These are phyloP conservation scores for Phyllotis vaccarum DNA, from an alignment of 2,797 vertebrate genomes.

Conservation along the genomic window DNA sequence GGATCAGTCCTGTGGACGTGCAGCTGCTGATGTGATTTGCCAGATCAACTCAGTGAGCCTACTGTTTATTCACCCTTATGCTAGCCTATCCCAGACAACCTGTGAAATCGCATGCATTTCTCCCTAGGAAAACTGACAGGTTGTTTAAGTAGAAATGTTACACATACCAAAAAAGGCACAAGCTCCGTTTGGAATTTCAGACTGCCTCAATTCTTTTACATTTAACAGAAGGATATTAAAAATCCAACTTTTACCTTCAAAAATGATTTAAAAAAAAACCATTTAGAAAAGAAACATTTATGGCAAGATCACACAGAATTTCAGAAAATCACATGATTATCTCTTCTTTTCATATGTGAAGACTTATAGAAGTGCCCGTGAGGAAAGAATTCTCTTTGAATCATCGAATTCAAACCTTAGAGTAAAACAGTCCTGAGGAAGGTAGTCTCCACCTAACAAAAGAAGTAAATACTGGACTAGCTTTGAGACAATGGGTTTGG, in stretches of 20 bases:
- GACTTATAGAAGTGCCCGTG: background rate
- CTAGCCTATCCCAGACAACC: background rate
- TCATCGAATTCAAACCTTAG: background rate
- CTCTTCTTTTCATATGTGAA: background rate
- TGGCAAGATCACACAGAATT: background rate
- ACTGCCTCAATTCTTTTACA: constrained; percentile 42
- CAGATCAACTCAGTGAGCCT: background rate
- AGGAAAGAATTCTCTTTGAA: background rate
- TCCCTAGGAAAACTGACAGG: constrained; percentile 42
- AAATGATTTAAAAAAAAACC: constrained; percentile 12
- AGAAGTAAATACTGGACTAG: background rate
- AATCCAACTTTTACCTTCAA: constrained; percentile 48
- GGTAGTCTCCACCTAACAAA: background rate
- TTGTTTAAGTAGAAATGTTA: constrained; percentile 55
- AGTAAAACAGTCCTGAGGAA: background rate
- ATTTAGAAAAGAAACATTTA: background rate
- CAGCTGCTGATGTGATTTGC: background rate
- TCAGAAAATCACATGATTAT: background rate
- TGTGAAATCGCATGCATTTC: constrained; percentile 60
- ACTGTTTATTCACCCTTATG: constrained; percentile 15
- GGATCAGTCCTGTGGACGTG: fast-evolving
- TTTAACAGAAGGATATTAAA: constrained; percentile 24
- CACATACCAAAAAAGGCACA: background rate
- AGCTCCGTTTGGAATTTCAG: constrained; percentile 48
- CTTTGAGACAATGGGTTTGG: constrained; percentile 12